Conservation (phyloP, 2,797 vertebrate genomes). For the Pempheris klunzingeri region DNA sequence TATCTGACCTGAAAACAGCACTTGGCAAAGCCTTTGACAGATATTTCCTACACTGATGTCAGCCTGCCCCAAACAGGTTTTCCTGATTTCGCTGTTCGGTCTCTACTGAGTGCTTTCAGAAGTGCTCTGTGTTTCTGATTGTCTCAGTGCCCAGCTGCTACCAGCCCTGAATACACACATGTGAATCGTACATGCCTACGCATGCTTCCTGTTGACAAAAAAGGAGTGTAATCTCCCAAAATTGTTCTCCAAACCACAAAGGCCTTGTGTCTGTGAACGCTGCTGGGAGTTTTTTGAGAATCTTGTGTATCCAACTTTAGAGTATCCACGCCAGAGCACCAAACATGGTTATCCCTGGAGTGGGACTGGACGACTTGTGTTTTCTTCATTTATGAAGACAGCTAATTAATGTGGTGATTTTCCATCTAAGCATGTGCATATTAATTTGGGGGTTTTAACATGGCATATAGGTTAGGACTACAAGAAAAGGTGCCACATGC, state of each 20-base stretch:
- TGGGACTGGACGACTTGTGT: background rate
- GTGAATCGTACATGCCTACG: background rate
- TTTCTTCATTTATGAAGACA: background rate
- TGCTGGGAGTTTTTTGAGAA: background rate
- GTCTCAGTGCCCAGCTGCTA: background rate
- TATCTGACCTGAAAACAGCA: background rate
- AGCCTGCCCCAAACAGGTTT: slow-evolving; percentile 23
- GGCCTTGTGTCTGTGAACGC: slow-evolving; percentile 1
- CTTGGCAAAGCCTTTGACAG: background rate
- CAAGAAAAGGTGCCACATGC: background rate
- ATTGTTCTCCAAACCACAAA: slow-evolving; percentile 19
- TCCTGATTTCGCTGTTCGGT: slow-evolving; percentile 18
- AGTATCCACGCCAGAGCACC: background rate
- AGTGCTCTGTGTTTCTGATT: slow-evolving; percentile 11
- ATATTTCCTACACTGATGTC: background rate
- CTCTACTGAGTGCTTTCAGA: slow-evolving; percentile 7
- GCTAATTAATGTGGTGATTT: too few species aligned
- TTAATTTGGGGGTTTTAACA: background rate
- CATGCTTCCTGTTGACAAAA: slow-evolving; percentile 37
- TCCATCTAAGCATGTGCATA: background rate
- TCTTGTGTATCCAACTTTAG: background rate
- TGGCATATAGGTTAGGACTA: background rate
- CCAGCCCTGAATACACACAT: slow-evolving; percentile 2
- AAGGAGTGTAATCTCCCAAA: slow-evolving; percentile 23
- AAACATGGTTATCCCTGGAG: background rate